Percentiles rank a stretch among this genome's conserved stretches.
phyloP scores from a whole-genome alignment of 2,888 invertebrate species.

The Drosophila stalkeri region DNA sequence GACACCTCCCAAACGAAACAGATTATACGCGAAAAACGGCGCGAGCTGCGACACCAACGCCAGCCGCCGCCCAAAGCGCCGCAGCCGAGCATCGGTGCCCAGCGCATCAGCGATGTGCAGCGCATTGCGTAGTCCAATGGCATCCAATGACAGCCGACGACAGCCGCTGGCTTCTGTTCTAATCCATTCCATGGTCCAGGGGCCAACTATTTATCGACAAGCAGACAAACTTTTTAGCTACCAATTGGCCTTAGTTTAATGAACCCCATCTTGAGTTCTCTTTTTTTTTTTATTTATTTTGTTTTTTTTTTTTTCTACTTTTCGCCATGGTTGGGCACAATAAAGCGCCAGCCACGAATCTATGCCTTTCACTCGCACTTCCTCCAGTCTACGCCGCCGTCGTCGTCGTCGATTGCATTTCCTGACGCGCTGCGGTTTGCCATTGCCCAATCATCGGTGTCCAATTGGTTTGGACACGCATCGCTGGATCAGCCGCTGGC shows the following conservation, averaged over 20 bases:
- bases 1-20: conserved; percentile 84
- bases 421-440: conserved; percentile 51
- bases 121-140: conserved; percentile 54
- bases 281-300: background rate
- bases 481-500: conserved; percentile 21
- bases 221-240: conserved; percentile 28
- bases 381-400: conserved; percentile 29
- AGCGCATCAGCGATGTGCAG: conserved; percentile 65
- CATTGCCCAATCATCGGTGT: conserved; percentile 30
- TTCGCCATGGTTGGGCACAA: conserved; percentile 62
- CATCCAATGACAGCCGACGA: background rate
- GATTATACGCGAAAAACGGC: conserved; percentile 84
- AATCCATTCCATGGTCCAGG: conserved; percentile 38
- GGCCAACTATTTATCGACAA: conserved; percentile 22
- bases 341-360: conserved; percentile 47
- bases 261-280: conserved; percentile 18
- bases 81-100: conserved; percentile 64
- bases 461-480: conserved; percentile 29
- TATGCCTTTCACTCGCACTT: conserved; percentile 67
- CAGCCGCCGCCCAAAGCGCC: conserved; percentile 57
- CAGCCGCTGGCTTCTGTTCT: background rate
- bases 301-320: conserved; percentile 2
- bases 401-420: conserved; percentile 39
- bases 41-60: conserved; percentile 83
- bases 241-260: conserved; percentile 56